Evolutionary conservation across 2,888 invertebrate genomes (phyloP), one percentile per base, ranked within the genome.

Genomic region (Philonicus albiceps): DNA sequence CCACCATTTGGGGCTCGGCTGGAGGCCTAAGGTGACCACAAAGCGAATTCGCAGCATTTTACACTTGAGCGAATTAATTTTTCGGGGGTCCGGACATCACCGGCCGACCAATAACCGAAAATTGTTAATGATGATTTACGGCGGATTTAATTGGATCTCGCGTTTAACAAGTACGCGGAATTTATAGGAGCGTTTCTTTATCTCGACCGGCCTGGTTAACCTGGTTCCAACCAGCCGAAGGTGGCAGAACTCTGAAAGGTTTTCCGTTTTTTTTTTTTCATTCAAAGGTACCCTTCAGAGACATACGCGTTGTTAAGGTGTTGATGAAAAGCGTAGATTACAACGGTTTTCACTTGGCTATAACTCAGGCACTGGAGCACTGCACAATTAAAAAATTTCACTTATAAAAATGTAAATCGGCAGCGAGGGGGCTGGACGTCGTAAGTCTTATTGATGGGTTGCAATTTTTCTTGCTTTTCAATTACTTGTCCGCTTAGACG

Each of bases 101-200:
- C 74, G 74, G 19, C 34, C 74, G 37, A 16, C 74, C 49, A 53
- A 53, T 80, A 76, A 40, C 53, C 49, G 49, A 80, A 80, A 80
- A 80, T 80, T 43, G 43, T 80, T 84, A 84, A 85, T 85, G 84
- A 85, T 85, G 84, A 85, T 85, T 85, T 85, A 85, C 73, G 49
- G 30, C 22, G 30, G 73, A 74, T 85, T 85, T 85, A 85, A 85
- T 85, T 85, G 84, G 43, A 73, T 80, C 53, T 27, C n/a, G 49
- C 80, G 49, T 80, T 43, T 27, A 49, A 49, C 80, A 80, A 80
- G 80, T 80, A 53, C 53, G 80, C 53, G 31, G 27, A 30, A 53
- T 80, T 80, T 80, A 49, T 80, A 80, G 80, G 22, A 53, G 53
- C 43, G 43, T 80, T 53, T 27, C 53, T 64, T 64, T 64, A 49